Evolutionary conservation across 2,797 vertebrate genomes (phyloP), one percentile per base, ranked within the genome.

Genomic region (Acipenser transmontanus): DNA sequence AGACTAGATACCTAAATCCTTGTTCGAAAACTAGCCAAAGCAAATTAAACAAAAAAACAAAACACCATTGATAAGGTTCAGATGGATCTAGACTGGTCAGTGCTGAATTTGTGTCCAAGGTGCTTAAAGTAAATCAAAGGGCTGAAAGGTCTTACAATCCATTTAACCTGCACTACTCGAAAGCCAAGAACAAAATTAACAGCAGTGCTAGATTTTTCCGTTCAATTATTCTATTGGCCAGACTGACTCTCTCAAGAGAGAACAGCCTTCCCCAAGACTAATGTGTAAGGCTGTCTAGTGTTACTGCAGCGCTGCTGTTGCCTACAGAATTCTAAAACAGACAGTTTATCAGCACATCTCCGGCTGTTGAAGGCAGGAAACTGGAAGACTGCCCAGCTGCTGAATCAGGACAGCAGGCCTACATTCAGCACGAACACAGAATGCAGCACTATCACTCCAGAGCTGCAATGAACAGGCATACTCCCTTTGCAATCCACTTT

Each of bases 401-500:
- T 81, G 85, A 85, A 78, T 87, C 82, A 86, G 85, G 77, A 80
- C 72, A 69, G 78, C 77, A 76, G 76, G 73, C 71, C 69, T 76
- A 74, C 49, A 64, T 72, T 78, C 70, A 71, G 67, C 70, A 67
- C 69, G 63, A n/a, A 12, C 72, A 76, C 74, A 78, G 73, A 84
- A 81, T 80, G 78, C 81, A 84, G 77, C 79, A 78, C 66, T 64
- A 60, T 68, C 47, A 63, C 61, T 17, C 7, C 47, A 47, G 49
- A 62, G 9, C 34, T 34, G 34, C 34, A 34, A 34, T 34, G 34
- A 34, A 34, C 54, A 67, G 34, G 50, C 57, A 63, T 13, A n/a
- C 61, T 47, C 47, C 54, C 47, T 67, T 59, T 47, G 17, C 17
- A 17, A 17, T 17, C 17, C 17, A 17, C 17, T 17, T 17, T 1